These are phyloP conservation scores for Sphenodon punctatus DNA, from an alignment of 2,797 vertebrate species.

Conservation along the genomic window DNA sequence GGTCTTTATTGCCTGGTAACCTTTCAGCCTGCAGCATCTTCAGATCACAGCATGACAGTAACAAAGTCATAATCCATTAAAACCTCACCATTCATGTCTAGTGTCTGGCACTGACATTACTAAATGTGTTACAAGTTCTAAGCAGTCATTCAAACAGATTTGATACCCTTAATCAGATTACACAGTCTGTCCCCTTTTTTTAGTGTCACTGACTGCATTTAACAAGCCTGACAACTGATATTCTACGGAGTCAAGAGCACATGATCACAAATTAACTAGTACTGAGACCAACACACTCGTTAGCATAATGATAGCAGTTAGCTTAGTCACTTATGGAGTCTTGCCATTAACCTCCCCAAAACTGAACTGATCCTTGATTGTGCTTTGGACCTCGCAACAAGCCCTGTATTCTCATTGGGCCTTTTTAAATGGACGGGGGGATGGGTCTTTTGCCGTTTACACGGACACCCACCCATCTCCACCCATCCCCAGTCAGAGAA, in stretches of 20 bases:
- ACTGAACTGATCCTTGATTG: too few species aligned
- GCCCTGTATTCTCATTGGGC: too few species aligned
- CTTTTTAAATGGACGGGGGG: too few species aligned
- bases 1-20: background rate
- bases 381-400: too few species aligned
- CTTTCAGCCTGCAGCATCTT: background rate
- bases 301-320: background rate
- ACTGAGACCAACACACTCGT: background rate
- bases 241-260: background rate
- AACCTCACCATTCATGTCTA: background rate
- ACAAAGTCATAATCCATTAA: background rate
- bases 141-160: background rate
- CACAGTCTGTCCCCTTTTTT: conserved; percentile 1
- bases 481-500: too few species aligned
- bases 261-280: background rate
- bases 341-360: background rate
- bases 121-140: background rate
- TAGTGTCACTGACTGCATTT: background rate
- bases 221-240: background rate
- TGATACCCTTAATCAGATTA: background rate
- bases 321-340: background rate
- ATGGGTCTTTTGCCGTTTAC: too few species aligned
- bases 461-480: too few species aligned
- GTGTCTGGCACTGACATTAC: background rate
- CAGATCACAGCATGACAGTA: background rate